phyloP scores from a whole-genome alignment of 2,888 invertebrate species.

The Cheilosia urbana region DNA sequence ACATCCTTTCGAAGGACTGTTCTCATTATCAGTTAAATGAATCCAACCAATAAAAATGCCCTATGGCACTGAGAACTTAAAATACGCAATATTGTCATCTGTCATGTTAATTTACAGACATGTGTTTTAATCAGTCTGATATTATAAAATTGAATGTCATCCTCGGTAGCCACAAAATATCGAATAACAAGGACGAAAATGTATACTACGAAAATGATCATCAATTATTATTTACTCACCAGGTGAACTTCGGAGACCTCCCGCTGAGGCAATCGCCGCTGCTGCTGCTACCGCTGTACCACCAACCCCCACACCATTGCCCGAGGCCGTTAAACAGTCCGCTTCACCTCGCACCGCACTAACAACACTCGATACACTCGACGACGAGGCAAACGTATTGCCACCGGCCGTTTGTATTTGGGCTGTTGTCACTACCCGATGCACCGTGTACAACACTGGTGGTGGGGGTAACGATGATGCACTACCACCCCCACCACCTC shows the following conservation, averaged over 20 bases:
- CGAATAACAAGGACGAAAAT: slow-evolving; percentile 2
- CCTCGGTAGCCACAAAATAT: slow-evolving; percentile 37
- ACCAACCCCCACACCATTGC: slow-evolving; percentile 76
- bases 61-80: too few species aligned
- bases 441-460: slow-evolving; percentile 83
- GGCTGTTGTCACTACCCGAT: slow-evolving; percentile 83
- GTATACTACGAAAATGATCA: slow-evolving; percentile 11
- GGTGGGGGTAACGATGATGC: slow-evolving; percentile 78
- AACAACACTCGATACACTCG: slow-evolving; percentile 83
- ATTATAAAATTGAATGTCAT: too few species aligned
- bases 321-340: slow-evolving; percentile 78
- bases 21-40: slow-evolving; percentile 46
- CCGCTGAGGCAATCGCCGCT: slow-evolving; percentile 76
- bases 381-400: slow-evolving; percentile 82
- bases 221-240: slow-evolving; percentile 78
- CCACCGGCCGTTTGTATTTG: slow-evolving; percentile 83
- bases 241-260: slow-evolving; percentile 80
- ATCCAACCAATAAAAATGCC: slow-evolving; percentile 29
- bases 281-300: slow-evolving; percentile 62
- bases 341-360: slow-evolving; percentile 81
- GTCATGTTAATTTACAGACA: too few species aligned
- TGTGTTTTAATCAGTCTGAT: too few species aligned
- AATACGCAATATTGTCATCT: too few species aligned
- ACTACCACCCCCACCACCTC: slow-evolving; percentile 75
- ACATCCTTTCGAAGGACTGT: slow-evolving; percentile 48